Evolutionary conservation across 2,888 invertebrate genomes (phyloP), one percentile per base, ranked within the genome.

Genomic region (Cantharis rustica): DNA sequence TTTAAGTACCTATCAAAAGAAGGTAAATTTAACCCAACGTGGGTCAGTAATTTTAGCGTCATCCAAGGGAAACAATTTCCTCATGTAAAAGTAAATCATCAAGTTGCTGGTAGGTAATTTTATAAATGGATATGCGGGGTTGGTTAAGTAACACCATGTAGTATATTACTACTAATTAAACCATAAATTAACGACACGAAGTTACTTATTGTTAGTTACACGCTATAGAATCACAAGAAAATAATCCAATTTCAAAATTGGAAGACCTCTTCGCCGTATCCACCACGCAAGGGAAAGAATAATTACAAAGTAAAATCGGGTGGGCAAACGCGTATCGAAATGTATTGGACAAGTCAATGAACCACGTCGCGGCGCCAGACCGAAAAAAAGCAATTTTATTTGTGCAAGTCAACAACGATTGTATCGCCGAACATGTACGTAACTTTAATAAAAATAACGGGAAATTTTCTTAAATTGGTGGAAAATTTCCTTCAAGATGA

Each of bases 341-440:
- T 47, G 47, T 47, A 71, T 31, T 26, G 47, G 63, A 75, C 31
- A 66, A 72, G 75, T 76, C 75, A 72, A 69, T 72, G 75, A 76
- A 76, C 75, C 66, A 66, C 62, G 72, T 69, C 63, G 61, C 69
- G 70, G 72, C 72, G 72, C 69, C 72, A 72, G 63, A 76, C 69
- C 72, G 16, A 72, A 47, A 72, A 16, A 69, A 69, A 69, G 61
- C 69, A 31, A 69, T 72, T 66, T 64, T 71, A 23, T 61, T 68
- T 75, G 15, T 66, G 71, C 66, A 61, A 47, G 47, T 47, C 47
- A 47, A 47, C n/a, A 3, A 47, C 47, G 47, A n/a, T 47, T 47
- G 47, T 7, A 47, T 47, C n/a, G n/a, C n/a, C 47, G n/a, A 47
- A n/a, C 47, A 47, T n/a, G n/a, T 47, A n/a, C n/a, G n/a, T n/a